phyloP scores from a whole-genome alignment of 2,888 invertebrate genomes.

The Drosophila birchii region DNA sequence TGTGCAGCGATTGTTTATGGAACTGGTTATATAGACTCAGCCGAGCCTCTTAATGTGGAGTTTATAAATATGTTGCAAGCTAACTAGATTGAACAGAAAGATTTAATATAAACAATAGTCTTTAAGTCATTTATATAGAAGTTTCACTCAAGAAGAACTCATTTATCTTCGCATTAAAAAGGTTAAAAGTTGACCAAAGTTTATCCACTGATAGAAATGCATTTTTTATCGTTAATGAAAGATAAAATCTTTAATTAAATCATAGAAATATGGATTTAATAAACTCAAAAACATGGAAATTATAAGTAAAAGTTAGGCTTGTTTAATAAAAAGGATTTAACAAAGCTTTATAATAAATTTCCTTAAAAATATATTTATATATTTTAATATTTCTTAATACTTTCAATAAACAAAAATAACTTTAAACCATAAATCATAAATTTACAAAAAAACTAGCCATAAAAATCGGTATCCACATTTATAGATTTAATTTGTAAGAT shows the following conservation, averaged over 20 bases:
- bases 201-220: too few species aligned
- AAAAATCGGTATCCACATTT: background rate
- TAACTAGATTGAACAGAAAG: background rate
- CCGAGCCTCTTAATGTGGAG: slow-evolving; percentile 1
- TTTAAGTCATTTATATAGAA: background rate
- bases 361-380: background rate
- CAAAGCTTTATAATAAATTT: too few species aligned
- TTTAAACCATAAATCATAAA: background rate
- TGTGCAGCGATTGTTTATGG: background rate
- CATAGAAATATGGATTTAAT: background rate
- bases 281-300: background rate
- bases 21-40: slow-evolving; percentile 13
- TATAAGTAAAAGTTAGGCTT: background rate
- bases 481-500: background rate
- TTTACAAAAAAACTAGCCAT: background rate
- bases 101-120: too few species aligned
- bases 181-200: background rate
- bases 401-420: too few species aligned
- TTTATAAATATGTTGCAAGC: background rate
- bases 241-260: background rate
- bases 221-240: background rate
- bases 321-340: background rate
- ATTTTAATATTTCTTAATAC: background rate
- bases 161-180: background rate
- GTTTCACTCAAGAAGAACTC: too few species aligned